Base-by-base conservation (phyloP, 2,888 invertebrate genomes). In the Cremastobaeus sp. region DNA sequence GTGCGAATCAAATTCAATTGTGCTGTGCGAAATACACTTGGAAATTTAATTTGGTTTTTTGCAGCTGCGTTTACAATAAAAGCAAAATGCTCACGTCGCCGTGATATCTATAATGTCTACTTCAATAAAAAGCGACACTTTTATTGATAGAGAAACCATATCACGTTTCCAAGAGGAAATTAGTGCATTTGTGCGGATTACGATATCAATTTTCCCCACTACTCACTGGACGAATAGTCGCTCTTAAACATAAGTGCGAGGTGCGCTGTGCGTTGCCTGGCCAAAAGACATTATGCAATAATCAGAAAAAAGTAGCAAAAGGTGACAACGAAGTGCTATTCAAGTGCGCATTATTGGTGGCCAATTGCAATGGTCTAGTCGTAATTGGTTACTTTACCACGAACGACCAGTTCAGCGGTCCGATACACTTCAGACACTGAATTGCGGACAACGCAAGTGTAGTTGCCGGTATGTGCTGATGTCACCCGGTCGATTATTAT, bases 371-470 rank as follows among this genome's bases (percentile, higher is more conserved):
- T 50, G 21, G 45, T n/a, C 12, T 39, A n/a, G 11, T 35, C 45
- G 69, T 45, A 39, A 47, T 28, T 45, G 62, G 41, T 75, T 81
- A 83, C 83, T 83, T 85, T 87, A 89, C 89, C 89, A 86, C 88
- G 87, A 79, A 89, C 89, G 77, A 89, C 86, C 78, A 89, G 86
- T 78, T 88, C 88, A 70, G 89, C 89, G 68, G 89, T 89, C 81
- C 86, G 85, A 52, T 82, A 81, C 76, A 88, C 87, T 79, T 87
- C 86, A 78, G 87, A 96, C 9, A 96, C 96, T 17, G 95, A 91
- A 88, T 96, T 96, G 47, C 92, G 92, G n/a, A 95, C 95, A 55
- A 95, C 93, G 88, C 96, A 96, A n/a, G 96, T 95, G 86, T 96
- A 96, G 88, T 95, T 96, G 83, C 97, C 96, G 81, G 93, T 95